Percentiles rank a stretch among this genome's conserved stretches.
Conservation (phyloP, 2,113 vertebrate genomes). For the Brachyhypopomus gauderio region DNA sequence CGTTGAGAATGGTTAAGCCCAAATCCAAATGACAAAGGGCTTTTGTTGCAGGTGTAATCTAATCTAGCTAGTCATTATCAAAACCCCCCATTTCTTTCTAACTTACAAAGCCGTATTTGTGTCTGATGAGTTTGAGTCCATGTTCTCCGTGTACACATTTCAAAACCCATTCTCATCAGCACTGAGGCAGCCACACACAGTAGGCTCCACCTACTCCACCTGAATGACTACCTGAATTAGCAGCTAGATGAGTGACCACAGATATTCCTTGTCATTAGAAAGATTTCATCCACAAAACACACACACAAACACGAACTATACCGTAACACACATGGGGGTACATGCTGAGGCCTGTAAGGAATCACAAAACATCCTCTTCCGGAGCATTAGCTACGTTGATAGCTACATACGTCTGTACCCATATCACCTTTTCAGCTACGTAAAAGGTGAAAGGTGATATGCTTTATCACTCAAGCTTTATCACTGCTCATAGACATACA, state of each 20-base stretch:
- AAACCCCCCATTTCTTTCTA: background rate
- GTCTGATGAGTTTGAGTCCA: background rate
- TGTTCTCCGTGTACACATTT: background rate
- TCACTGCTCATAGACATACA: constrained; percentile 3
- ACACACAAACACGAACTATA: background rate
- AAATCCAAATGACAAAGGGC: background rate
- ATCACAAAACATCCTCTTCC: constrained; percentile 10
- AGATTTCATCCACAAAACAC: constrained; percentile 38
- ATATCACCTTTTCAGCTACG: no score
- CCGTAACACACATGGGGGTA: background rate
- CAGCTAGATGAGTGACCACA: constrained; percentile 40
- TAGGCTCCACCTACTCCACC: constrained; percentile 24
- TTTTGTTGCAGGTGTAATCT: background rate
- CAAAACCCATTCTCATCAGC: no score
- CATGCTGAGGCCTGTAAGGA: background rate
- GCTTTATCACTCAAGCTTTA: background rate
- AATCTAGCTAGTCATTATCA: background rate
- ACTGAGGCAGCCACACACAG: constrained; percentile 21
- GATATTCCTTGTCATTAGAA: no score
- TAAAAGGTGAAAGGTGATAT: no score
- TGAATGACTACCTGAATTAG: background rate
- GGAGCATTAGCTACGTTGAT: no score
- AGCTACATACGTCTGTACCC: no score
- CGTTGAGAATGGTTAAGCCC: background rate
- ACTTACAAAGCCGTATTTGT: background rate